Evolutionary conservation across 2,888 invertebrate species (phyloP).

Genomic region (Yponomeuta plumbellus): DNA sequence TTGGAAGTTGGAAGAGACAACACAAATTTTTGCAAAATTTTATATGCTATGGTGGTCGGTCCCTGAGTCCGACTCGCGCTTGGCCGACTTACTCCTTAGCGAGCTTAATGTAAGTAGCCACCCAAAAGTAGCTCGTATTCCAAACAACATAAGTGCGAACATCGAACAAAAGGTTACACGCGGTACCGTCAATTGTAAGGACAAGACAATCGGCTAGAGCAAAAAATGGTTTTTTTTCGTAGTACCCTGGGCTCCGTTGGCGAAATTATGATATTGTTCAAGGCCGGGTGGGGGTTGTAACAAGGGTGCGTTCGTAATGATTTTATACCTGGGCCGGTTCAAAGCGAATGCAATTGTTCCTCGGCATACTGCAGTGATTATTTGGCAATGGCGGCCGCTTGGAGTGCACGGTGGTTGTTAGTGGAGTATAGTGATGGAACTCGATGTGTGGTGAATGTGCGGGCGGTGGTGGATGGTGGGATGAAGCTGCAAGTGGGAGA

Average conservation of each 20-base stretch:
- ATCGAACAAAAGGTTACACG: background rate
- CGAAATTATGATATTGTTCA: constrained; percentile 59
- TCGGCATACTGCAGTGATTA: background rate
- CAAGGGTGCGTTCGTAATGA: constrained; percentile 56
- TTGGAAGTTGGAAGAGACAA: no score
- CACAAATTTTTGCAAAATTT: no score
- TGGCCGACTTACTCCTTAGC: no score
- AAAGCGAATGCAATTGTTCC: constrained; percentile 7
- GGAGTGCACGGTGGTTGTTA: constrained; percentile 37
- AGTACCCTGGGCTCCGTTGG: constrained; percentile 41
- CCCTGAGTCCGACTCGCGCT: no score
- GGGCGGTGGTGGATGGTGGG: constrained; percentile 31
- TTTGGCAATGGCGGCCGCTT: constrained; percentile 23
- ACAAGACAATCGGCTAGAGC: constrained; percentile 60
- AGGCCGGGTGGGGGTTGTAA: constrained; percentile 48
- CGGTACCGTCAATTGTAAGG: constrained; percentile 22
- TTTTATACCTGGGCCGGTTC: constrained; percentile 58
- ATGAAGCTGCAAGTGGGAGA: constrained; percentile 34
- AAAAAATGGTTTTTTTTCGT: constrained; percentile 54
- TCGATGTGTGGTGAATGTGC: constrained; percentile 36
- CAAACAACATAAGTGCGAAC: background rate
- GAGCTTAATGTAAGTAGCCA: background rate
- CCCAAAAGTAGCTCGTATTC: background rate
- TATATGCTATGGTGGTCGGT: no score
- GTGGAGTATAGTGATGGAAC: constrained; percentile 47